These are phyloP conservation scores for Pristiophorus japonicus DNA, from an alignment of 2,113 vertebrate species.

Conservation along the genomic window DNA sequence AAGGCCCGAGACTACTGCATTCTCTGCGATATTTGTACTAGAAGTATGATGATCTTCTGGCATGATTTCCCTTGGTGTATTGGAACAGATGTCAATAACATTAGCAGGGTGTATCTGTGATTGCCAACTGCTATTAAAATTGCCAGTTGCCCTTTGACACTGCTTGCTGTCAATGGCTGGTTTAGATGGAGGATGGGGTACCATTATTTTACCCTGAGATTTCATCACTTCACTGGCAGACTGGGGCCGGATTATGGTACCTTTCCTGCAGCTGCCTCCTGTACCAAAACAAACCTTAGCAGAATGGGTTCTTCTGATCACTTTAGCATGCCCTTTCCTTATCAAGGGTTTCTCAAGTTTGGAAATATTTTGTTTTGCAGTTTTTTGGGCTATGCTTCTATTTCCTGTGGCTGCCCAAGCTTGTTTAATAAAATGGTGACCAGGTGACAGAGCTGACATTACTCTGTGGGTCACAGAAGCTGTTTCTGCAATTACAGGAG, in stretches of 20 bases:
- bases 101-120: constrained; percentile 41
- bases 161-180: constrained; percentile 43
- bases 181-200: constrained; percentile 64
- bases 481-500: constrained; percentile 47
- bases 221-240: constrained; percentile 55
- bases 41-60: constrained; percentile 43
- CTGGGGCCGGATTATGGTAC: constrained; percentile 55
- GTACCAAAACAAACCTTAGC: constrained; percentile 47
- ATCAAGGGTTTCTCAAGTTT: constrained; percentile 48
- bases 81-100: constrained; percentile 39
- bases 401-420: constrained; percentile 60
- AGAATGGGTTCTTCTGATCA: constrained; percentile 52
- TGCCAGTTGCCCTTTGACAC: constrained; percentile 40
- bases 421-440: constrained; percentile 60
- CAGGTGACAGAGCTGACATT: constrained; percentile 48
- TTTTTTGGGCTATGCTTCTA: constrained; percentile 54
- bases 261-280: constrained; percentile 55
- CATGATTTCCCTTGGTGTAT: constrained; percentile 43
- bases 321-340: too few species aligned
- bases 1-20: constrained; percentile 39
- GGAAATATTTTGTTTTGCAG: constrained; percentile 44
- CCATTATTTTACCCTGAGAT: constrained; percentile 56
- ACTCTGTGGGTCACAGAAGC: constrained; percentile 40
- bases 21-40: constrained; percentile 44
- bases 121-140: constrained; percentile 38